Percentiles rank a stretch among this genome's conserved stretches.
Conservation (phyloP, 2,888 invertebrate genomes). For the Diogma glabrata region DNA sequence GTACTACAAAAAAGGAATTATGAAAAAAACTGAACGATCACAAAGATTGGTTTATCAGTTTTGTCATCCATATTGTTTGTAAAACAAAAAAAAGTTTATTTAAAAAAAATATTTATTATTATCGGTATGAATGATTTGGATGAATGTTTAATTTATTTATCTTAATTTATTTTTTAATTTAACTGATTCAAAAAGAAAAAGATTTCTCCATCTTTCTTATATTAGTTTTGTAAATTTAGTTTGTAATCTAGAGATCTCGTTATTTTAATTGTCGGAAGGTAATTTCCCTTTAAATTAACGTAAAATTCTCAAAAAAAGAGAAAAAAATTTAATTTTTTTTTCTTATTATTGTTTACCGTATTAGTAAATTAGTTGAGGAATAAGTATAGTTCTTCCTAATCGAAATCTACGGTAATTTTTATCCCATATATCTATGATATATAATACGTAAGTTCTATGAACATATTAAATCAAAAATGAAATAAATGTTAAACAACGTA, state of each 20-base stretch:
- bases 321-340: conserved; percentile 1
- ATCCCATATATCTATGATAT: conserved; percentile 99
- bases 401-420: conserved; percentile 57
- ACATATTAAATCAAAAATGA: too few species aligned
- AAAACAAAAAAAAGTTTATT: conserved; percentile 24
- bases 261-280: conserved; percentile 5
- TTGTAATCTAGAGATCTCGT: not conserved
- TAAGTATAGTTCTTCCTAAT: conserved; percentile 1
- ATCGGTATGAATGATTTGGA: conserved; percentile 10
- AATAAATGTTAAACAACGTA: too few species aligned
- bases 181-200: not conserved
- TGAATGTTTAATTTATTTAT: conserved; percentile 10
- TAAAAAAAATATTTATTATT: not conserved
- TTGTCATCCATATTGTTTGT: conserved; percentile 86
- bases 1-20: conserved; percentile 98
- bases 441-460: conserved; percentile 94
- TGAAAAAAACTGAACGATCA: conserved; percentile 97
- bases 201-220: too few species aligned
- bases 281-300: conserved; percentile 8
- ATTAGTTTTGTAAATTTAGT: too few species aligned
- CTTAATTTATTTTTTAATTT: conserved; percentile 6
- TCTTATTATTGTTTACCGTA: conserved; percentile 10
- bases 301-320: not conserved
- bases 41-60: conserved; percentile 98
- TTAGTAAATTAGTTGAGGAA: not conserved